Percentiles rank a stretch among this genome's conserved stretches.
phyloP scores from a whole-genome alignment of 2,888 invertebrate genomes.

The Crossocerus cetratus region DNA sequence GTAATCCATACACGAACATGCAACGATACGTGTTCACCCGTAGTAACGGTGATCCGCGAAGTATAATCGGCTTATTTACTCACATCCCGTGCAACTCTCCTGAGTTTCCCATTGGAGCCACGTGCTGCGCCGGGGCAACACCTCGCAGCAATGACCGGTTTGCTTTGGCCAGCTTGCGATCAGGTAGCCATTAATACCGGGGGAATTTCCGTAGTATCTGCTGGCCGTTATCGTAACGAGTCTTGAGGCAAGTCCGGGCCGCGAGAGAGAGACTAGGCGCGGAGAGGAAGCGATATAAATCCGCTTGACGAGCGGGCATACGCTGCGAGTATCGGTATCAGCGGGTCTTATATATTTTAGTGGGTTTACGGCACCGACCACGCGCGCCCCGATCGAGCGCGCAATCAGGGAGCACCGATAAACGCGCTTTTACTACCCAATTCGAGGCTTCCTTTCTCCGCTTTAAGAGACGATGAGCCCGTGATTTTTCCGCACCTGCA shows the following conservation, averaged over 20 bases:
- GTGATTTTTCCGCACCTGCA: conserved; percentile 1
- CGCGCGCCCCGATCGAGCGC: background rate
- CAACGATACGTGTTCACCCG: conserved; percentile 14
- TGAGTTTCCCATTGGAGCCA: conserved; percentile 47
- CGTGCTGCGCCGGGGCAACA: conserved; percentile 31
- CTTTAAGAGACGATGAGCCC: background rate
- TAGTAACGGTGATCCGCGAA: conserved; percentile 31
- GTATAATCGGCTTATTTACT: conserved; percentile 57
- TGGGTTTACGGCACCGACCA: background rate
- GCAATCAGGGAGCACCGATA: conserved; percentile 6
- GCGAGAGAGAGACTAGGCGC: background rate
- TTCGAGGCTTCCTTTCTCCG: conserved; percentile 3
- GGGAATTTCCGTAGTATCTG: conserved; percentile 12
- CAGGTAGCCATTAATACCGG: conserved; percentile 21
- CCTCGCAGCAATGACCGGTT: conserved; percentile 21
- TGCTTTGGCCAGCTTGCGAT: conserved; percentile 14
- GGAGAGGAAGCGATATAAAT: conserved; percentile 9
- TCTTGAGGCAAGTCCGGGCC: background rate
- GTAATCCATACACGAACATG: conserved; percentile 24
- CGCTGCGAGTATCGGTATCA: background rate
- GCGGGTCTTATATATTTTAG: conserved; percentile 1
- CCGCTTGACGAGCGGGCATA: conserved; percentile 3
- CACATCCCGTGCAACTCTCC: conserved; percentile 29
- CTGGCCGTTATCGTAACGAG: conserved; percentile 14
- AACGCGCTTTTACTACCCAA: background rate